Evolutionary conservation across 2,113 vertebrate species (phyloP).

Genomic region (Cepphus grylle): DNA sequence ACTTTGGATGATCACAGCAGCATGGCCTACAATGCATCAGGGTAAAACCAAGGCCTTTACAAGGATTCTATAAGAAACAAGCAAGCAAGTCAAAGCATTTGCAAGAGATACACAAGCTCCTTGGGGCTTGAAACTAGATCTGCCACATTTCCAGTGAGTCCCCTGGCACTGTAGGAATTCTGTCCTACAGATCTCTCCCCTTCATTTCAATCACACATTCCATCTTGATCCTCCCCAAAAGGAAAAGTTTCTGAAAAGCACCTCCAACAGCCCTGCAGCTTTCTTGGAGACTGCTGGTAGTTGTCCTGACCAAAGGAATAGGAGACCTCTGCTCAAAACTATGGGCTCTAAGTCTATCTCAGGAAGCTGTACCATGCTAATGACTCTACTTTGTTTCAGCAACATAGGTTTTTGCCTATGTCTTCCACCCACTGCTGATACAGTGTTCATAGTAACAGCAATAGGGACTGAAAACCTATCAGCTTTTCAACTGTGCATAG

Average conservation of each 20-base stretch:
- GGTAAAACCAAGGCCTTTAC: not conserved
- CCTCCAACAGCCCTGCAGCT: not conserved
- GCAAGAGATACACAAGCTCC: not conserved
- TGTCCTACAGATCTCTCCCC: not conserved
- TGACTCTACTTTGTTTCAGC: not conserved
- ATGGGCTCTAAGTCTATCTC: not conserved
- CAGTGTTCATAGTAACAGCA: not conserved
- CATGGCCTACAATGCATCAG: not conserved
- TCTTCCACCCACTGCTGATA: not conserved
- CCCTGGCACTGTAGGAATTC: not conserved
- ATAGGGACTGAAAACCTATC: not conserved
- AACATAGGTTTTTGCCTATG: not conserved
- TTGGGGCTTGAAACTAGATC: not conserved
- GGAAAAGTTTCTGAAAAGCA: not conserved
- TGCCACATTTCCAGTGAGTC: not conserved
- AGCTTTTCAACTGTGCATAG: not conserved
- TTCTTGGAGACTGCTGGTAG: not conserved
- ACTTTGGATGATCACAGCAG: not conserved
- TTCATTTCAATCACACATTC: not conserved
- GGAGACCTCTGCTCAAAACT: not conserved
- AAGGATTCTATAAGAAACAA: not conserved
- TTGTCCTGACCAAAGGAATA: not conserved
- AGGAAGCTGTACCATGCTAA: not conserved
- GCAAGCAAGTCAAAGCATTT: not conserved
- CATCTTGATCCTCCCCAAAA: not conserved